phyloP scores from a whole-genome alignment of 2,888 invertebrate species.

The Exephanes ischioxanthus region DNA sequence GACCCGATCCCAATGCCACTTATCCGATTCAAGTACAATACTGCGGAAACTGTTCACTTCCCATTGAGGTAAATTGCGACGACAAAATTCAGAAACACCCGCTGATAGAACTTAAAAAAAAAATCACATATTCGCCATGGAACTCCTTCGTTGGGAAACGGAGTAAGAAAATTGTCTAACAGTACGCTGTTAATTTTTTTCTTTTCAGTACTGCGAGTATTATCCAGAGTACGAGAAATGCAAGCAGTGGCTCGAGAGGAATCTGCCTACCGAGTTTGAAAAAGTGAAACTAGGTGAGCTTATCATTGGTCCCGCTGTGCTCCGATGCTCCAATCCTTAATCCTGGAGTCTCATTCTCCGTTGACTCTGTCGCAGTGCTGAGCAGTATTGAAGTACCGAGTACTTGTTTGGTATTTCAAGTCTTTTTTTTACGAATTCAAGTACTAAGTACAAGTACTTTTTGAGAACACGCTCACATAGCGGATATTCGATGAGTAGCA shows the following conservation, averaged over 20 bases:
- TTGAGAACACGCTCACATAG: no score
- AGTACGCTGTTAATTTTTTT: conserved; percentile 60
- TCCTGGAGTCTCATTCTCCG: neutral
- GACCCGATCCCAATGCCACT: conserved; percentile 90
- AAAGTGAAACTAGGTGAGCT: conserved; percentile 91
- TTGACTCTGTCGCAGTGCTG: neutral
- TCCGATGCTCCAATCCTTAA: neutral
- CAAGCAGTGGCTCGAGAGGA: conserved; percentile 97
- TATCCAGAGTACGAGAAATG: conserved; percentile 99
- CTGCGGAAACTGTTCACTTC: conserved; percentile 97
- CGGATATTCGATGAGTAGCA: no score
- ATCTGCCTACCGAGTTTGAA: conserved; percentile 97
- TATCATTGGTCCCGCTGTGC: neutral
- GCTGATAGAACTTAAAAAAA: neutral
- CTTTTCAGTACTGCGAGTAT: conserved; percentile 96
- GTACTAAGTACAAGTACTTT: no score
- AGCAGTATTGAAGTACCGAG: no score
- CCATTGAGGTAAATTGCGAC: conserved; percentile 90
- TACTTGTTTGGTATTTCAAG: no score
- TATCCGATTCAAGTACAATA: conserved; percentile 95
- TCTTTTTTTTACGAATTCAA: no score
- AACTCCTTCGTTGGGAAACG: conserved; percentile 24
- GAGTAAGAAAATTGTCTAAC: conserved; percentile 18
- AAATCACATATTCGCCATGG: conserved; percentile 4
- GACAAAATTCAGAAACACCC: neutral